Conservation (phyloP, 2,888 invertebrate species). For the Pseudococcus viburni region DNA sequence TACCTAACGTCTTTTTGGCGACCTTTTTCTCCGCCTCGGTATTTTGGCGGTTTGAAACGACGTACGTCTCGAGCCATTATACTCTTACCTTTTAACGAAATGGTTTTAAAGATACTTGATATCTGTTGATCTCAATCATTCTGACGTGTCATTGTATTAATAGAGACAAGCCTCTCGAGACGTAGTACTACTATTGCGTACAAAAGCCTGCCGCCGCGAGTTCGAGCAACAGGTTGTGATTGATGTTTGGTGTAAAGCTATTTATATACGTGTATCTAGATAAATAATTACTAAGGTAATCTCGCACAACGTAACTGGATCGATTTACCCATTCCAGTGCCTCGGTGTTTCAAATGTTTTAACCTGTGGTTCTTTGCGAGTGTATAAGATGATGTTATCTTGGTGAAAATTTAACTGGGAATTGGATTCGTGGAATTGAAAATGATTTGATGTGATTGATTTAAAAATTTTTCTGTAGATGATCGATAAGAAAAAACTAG, state of each 20-base stretch:
- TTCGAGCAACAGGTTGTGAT: slow-evolving; percentile 28
- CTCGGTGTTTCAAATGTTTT: no score
- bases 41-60: not conserved
- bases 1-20: not conserved
- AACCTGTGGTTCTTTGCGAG: no score
- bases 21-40: not conserved
- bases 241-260: slow-evolving; percentile 30
- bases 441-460: no score
- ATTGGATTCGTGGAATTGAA: no score
- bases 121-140: slow-evolving; percentile 36
- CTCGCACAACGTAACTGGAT: not conserved
- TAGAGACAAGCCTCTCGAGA: slow-evolving; percentile 18
- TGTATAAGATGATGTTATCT: no score
- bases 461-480: no score
- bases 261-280: not conserved
- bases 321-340: not conserved
- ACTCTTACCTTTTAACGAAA: slow-evolving; percentile 1
- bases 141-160: slow-evolving; percentile 35
- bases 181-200: no score
- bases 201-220: not conserved
- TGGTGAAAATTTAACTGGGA: no score
- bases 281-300: not conserved
- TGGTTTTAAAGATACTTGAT: slow-evolving; percentile 38
- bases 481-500: no score
- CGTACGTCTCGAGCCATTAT: not conserved